Evolutionary conservation across 2,113 vertebrate species (phyloP), one percentile per base, ranked within the genome.

Genomic region (Ranitomeya variabilis): DNA sequence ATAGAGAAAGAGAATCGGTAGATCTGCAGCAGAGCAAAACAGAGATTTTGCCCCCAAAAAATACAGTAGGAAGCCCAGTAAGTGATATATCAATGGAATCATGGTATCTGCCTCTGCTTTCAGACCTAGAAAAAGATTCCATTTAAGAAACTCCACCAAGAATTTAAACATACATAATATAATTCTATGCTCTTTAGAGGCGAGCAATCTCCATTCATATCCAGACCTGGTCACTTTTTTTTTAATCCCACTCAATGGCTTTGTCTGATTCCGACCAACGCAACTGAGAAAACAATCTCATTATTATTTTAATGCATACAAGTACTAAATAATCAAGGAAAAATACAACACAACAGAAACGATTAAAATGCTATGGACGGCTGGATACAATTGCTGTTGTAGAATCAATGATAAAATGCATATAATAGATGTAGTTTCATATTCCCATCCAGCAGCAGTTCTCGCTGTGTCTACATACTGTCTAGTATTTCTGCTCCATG

Each of bases 401-500:
- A 73, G 59, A 67, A 31, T 54, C 45, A 59, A 71, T 62, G 79
- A 83, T 62, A 83, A 60, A 88, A 31, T 60, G 15, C 37, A 37
- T 60, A 60, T 76, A 62, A 67, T 19, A 76, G 9, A 55, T 71
- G 0, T 64, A 86, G 55, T 2, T 90, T 57, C 10, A 26, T 51
- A 76, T 64, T 88, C 26, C 54, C 54, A 31, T 85, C 3, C 51
- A 0, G 2, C 51, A 0, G 2, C 7, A 3, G 4, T 45, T 91
- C 86, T 74, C 60, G 3, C 60, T 89, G 16, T 7, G 83, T 6
- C 6, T 87, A 0, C 13, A 10, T 78, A 1, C 54, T 69, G 2
- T 37, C n/a, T 3, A 31, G 67, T 13, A 0, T 0, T 67, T 79
- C 89, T 87, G 89, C 64, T 79, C 54, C 86, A 86, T 90, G 80